Conservation (phyloP, 2,113 vertebrate species). For the Micronisus gabar region DNA sequence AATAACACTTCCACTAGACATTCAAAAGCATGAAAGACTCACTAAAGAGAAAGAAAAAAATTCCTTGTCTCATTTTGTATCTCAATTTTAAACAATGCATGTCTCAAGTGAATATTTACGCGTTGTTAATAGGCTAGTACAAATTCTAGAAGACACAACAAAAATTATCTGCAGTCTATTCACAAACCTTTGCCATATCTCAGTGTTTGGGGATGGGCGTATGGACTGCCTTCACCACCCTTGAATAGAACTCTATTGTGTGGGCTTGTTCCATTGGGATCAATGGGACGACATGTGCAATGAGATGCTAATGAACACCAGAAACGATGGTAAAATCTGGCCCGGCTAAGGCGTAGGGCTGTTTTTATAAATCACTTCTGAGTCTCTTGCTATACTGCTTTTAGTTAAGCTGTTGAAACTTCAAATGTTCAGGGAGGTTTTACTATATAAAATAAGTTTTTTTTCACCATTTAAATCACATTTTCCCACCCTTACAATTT, state of each 20-base stretch:
- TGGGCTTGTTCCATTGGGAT: constrained; percentile 60
- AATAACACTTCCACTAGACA: background rate
- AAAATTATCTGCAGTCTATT: constrained; percentile 63
- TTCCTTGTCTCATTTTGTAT: constrained; percentile 19
- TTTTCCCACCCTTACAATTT: background rate
- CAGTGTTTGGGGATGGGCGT: constrained; percentile 48
- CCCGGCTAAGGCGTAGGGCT: background rate
- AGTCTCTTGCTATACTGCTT: background rate
- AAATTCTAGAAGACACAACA: constrained; percentile 53
- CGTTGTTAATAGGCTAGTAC: constrained; percentile 20
- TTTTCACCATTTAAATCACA: background rate
- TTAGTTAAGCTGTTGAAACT: background rate
- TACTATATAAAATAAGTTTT: background rate
- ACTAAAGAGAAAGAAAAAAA: background rate
- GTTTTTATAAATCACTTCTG: background rate
- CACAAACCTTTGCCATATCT: constrained; percentile 52
- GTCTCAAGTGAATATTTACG: constrained; percentile 34
- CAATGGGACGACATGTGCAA: constrained; percentile 59
- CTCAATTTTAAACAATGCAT: constrained; percentile 46
- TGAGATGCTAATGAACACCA: constrained; percentile 63
- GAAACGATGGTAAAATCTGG: constrained; percentile 49
- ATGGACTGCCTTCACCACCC: constrained; percentile 42
- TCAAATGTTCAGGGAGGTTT: background rate
- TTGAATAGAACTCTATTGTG: constrained; percentile 67
- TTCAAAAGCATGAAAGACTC: background rate